Evolutionary conservation across 1,140 invertebrate genomes (phyloP).

Genomic region (Thaumatotibia leucotreta): DNA sequence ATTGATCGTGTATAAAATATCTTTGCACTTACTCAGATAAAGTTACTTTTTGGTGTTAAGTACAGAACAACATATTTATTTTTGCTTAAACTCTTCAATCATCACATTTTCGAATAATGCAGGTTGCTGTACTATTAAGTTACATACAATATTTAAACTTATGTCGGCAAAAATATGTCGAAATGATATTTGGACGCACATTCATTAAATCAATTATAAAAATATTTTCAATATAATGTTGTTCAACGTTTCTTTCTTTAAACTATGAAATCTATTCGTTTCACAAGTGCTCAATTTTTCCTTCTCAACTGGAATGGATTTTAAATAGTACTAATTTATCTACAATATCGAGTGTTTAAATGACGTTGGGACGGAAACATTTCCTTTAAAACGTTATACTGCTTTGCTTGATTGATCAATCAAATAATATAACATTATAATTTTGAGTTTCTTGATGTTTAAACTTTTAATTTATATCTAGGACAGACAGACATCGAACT

Average conservation of each 20-base stretch:
- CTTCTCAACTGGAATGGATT: conserved; percentile 20
- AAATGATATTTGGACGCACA: background rate
- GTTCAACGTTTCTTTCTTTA: background rate
- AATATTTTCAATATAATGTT: background rate
- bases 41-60: background rate
- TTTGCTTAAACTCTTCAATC: background rate
- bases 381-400: conserved; percentile 29
- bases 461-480: background rate
- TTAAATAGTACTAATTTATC: conserved; percentile 27
- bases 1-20: background rate
- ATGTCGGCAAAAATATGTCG: background rate
- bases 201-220: too few species aligned
- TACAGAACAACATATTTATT: background rate
- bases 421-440: conserved; percentile 12
- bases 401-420: conserved; percentile 16
- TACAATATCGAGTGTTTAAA: conserved; percentile 51
- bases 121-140: too few species aligned
- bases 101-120: background rate
- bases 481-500: background rate
- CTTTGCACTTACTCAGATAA: background rate
- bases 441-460: conserved; percentile 8
- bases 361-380: conserved; percentile 72
- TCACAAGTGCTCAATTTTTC: background rate
- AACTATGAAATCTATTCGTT: background rate
- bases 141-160: too few species aligned